These are phyloP conservation scores for Drosophila falleni DNA, from an alignment of 2,888 invertebrate species.

Conservation along the genomic window DNA sequence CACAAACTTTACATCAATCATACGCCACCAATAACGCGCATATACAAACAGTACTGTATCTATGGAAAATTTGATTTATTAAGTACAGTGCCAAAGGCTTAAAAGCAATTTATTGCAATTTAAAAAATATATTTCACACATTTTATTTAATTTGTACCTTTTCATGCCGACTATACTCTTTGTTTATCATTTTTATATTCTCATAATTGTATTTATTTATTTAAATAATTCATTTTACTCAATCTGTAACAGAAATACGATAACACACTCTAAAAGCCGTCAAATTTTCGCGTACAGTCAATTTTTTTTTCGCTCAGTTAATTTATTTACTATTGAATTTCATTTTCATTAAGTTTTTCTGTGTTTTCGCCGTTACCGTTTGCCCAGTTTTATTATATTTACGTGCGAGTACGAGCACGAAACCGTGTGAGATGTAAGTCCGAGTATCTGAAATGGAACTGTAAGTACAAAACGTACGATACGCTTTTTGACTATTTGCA, in stretches of 20 bases:
- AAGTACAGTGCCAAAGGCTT: conserved; percentile 18
- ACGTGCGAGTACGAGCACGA: conserved; percentile 26
- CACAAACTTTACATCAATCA: conserved; percentile 54
- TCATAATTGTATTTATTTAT: neutral
- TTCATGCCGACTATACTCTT: neutral
- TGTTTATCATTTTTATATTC: neutral
- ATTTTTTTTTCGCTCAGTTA: conserved; percentile 25
- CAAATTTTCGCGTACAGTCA: conserved; percentile 14
- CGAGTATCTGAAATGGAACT: conserved; percentile 22
- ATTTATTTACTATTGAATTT: conserved; percentile 64
- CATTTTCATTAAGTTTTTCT: conserved; percentile 45
- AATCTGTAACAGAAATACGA: neutral
- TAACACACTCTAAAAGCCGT: neutral
- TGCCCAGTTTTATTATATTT: conserved; percentile 54
- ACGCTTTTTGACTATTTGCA: conserved; percentile 64
- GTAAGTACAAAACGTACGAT: conserved; percentile 35
- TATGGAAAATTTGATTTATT: conserved; percentile 52
- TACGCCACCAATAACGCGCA: conserved; percentile 16
- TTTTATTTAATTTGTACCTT: neutral
- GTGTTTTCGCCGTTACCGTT: conserved; percentile 31
- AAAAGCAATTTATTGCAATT: conserved; percentile 58
- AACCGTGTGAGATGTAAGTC: conserved; percentile 23
- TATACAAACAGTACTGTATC: conserved; percentile 3
- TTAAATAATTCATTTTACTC: neutral
- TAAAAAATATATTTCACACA: too few relatives aligned